Evolutionary conservation across 2,797 vertebrate genomes (phyloP).

Genomic region (Paedocypris micromegethes): DNA sequence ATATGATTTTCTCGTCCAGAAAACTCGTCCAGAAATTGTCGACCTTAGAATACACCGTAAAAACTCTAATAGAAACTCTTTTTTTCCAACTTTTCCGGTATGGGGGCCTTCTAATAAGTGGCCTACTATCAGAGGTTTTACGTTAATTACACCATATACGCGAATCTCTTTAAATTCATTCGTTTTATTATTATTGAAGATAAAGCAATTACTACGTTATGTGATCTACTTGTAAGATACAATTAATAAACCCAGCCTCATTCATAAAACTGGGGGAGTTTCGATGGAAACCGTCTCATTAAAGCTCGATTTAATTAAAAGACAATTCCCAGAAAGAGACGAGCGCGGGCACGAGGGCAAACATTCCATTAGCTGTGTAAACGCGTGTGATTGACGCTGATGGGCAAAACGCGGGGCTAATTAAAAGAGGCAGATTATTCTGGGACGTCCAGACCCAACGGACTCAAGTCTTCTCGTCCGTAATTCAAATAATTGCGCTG

Average conservation of each 20-base stretch:
- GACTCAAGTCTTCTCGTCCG: background rate
- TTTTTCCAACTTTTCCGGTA: too few relatives aligned
- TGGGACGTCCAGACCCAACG: background rate
- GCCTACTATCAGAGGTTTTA: too few relatives aligned
- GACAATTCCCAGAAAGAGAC: constrained; percentile 30
- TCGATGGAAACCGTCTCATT: constrained; percentile 18
- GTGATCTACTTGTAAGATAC: too few relatives aligned
- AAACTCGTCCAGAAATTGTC: too few relatives aligned
- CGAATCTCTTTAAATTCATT: too few relatives aligned
- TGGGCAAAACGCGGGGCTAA: background rate
- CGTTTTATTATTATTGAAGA: too few relatives aligned
- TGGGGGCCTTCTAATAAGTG: too few relatives aligned
- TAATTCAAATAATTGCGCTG: background rate
- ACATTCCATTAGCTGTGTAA: constrained; percentile 49
- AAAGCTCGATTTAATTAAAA: constrained; percentile 21
- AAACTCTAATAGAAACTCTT: too few relatives aligned
- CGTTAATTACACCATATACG: too few relatives aligned
- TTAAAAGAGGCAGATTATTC: constrained; percentile 10
- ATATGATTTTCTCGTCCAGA: too few relatives aligned
- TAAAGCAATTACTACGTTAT: too few relatives aligned
- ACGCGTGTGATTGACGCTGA: constrained; percentile 57
- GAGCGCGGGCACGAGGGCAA: constrained; percentile 43
- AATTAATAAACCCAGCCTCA: background rate
- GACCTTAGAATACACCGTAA: too few relatives aligned
- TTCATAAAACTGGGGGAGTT: background rate